Evolutionary conservation across 2,888 invertebrate species (phyloP).

Genomic region (Agrochola lota): DNA sequence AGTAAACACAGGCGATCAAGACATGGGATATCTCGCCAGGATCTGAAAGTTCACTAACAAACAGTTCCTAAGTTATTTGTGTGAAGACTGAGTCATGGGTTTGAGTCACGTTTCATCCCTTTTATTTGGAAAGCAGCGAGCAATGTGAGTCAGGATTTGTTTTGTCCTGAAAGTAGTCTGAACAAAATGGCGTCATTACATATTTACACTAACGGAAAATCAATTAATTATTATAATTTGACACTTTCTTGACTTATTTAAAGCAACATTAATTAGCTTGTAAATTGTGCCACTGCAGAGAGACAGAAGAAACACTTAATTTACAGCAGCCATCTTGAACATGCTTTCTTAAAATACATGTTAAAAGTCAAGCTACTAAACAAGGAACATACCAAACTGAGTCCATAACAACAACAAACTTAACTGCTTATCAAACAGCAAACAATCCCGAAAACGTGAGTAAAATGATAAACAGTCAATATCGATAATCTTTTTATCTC

Average conservation of each 20-base stretch:
- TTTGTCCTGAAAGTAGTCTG: slow-evolving; percentile 45
- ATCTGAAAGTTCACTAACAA: slow-evolving; percentile 51
- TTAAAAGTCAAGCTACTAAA: neutral
- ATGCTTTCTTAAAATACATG: no score
- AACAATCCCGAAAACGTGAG: slow-evolving; percentile 5
- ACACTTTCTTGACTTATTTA: slow-evolving; percentile 26
- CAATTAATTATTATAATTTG: slow-evolving; percentile 45
- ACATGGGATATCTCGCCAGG: slow-evolving; percentile 36
- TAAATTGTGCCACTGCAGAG: neutral
- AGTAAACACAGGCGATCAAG: slow-evolving; percentile 20
- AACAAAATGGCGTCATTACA: slow-evolving; percentile 25
- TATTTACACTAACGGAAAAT: slow-evolving; percentile 15
- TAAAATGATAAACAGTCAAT: slow-evolving; percentile 15
- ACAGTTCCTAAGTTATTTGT: slow-evolving; percentile 58
- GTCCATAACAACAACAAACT: neutral
- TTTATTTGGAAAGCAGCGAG: slow-evolving; percentile 58
- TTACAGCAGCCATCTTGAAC: neutral
- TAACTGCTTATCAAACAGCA: slow-evolving; percentile 7
- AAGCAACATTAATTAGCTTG: neutral
- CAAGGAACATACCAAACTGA: neutral
- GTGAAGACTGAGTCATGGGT: slow-evolving; percentile 50
- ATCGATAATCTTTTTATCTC: slow-evolving; percentile 10
- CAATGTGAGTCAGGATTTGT: slow-evolving; percentile 59
- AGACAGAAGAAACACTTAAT: neutral
- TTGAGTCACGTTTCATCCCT: slow-evolving; percentile 64